These are phyloP conservation scores for Epinephelus coioides DNA, from an alignment of 2,797 vertebrate species.

Conservation along the genomic window DNA sequence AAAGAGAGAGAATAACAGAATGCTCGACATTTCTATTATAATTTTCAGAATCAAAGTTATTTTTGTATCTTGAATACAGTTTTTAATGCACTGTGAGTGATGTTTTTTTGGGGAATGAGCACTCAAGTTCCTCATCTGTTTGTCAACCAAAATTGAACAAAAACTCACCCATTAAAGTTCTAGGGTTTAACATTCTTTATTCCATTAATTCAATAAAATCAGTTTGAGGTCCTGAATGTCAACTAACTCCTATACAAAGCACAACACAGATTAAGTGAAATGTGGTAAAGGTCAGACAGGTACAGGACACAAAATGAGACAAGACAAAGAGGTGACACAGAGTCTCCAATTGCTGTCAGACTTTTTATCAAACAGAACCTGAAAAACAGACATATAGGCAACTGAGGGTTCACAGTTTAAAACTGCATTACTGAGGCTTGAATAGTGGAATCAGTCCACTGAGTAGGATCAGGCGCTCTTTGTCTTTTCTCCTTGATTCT, in stretches of 20 bases:
- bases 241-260: slow-evolving; percentile 66
- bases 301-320: slow-evolving; percentile 58
- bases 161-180: background rate
- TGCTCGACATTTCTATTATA: background rate
- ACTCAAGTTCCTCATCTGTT: background rate
- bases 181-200: slow-evolving; percentile 79
- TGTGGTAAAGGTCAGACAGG: slow-evolving; percentile 53
- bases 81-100: slow-evolving; percentile 2
- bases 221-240: slow-evolving; percentile 69
- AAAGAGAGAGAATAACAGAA: background rate
- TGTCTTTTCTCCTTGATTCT: slow-evolving; percentile 32
- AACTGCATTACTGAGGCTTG: slow-evolving; percentile 59
- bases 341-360: slow-evolving; percentile 37
- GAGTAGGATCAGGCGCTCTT: slow-evolving; percentile 16
- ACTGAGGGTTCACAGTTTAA: slow-evolving; percentile 41
- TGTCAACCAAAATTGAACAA: slow-evolving; percentile 9
- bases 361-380: slow-evolving; percentile 47
- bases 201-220: slow-evolving; percentile 72
- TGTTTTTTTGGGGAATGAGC: slow-evolving; percentile 4
- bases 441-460: slow-evolving; percentile 33
- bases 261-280: slow-evolving; percentile 72
- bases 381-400: slow-evolving; percentile 64
- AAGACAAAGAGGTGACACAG: slow-evolving; percentile 52
- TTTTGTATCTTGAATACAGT: slow-evolving; percentile 24
- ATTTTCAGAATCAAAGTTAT: slow-evolving; percentile 17